Evolutionary conservation across 2,113 vertebrate species (phyloP).

Genomic region (Callopanchax toddi): DNA sequence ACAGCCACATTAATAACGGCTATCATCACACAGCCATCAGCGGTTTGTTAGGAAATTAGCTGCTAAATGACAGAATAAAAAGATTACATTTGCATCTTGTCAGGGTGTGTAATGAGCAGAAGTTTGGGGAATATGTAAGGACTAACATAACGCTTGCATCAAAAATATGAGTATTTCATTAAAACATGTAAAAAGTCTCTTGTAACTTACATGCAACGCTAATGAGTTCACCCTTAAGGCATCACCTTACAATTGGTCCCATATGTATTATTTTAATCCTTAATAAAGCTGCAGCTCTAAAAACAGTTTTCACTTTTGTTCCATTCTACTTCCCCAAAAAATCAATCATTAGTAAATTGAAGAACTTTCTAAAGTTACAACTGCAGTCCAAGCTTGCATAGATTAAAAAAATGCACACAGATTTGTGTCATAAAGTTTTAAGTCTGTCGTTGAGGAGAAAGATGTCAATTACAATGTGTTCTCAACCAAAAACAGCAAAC

Average conservation of each 20-base stretch:
- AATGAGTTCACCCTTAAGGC: too few relatives aligned
- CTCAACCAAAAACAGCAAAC: slow-evolving; percentile 4
- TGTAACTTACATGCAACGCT: background rate
- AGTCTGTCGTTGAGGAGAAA: background rate
- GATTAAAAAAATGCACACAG: background rate
- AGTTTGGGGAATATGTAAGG: background rate
- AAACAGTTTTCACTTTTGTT: too few relatives aligned
- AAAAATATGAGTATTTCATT: too few relatives aligned
- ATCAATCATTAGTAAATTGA: background rate
- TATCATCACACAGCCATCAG: slow-evolving; percentile 23
- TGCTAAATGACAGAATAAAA: slow-evolving; percentile 22
- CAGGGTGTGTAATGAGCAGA: background rate
- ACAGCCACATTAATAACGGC: slow-evolving; percentile 19
- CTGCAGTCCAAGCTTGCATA: background rate
- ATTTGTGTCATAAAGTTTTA: slow-evolving; percentile 5
- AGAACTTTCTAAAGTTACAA: background rate
- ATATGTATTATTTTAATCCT: too few relatives aligned
- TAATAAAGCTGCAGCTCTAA: too few relatives aligned
- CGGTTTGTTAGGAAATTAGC: slow-evolving; percentile 40
- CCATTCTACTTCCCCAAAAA: too few relatives aligned
- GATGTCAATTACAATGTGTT: background rate
- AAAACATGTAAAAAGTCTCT: background rate
- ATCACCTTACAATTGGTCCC: too few relatives aligned
- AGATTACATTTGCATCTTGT: background rate
- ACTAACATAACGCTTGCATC: too few relatives aligned